Evolutionary conservation across 2,797 vertebrate species (phyloP), one percentile per base, ranked within the genome.

Genomic region (Microchirus variegatus): DNA sequence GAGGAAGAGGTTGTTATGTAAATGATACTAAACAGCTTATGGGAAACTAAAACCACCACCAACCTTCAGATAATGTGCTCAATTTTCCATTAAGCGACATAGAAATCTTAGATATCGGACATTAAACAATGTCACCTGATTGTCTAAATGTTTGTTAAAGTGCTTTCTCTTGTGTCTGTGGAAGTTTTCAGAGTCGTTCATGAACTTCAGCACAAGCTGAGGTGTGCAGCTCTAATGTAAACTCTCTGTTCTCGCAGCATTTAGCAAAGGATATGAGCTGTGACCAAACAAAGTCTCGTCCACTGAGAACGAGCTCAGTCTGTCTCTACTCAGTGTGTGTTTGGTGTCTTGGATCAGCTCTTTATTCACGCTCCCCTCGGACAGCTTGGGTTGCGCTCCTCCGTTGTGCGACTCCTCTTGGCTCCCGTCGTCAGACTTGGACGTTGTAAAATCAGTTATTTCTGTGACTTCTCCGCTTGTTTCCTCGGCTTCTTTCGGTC

Each of bases 201-300:
- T 11, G 42, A 22, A 31, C 31, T 31, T 38, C 9, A 38, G 5
- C 40, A 14, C 40, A 13, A 15, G 13, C 3, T 46, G 9, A 18
- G 4, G 7, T 9, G 43, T 16, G 15, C 2, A 1, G 42, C 13
- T 26, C 9, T 41, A 17, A 35, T 87, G 88, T 57, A 79, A 78
- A 47, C 80, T 87, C 52, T 90, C 88, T 1, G 84, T 77, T 16
- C 61, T 75, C 4, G 83, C 70, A n/a, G 84, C 51, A 1, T 77
- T 65, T 77, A 87, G 64, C 63, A 86, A 57, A 59, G 88, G 79
- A 61, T 91, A 78, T 1, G 89, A 85, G 18, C 75, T 77, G 16
- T 11, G 83, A 31, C 68, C 78, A 22, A 92, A 89, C 69, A 86
- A n/a, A 0, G 82, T 60, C 46, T 88, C 87, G 1, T 90, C 84